Conservation (phyloP, 2,888 invertebrate species). For the Apeira syringaria region DNA sequence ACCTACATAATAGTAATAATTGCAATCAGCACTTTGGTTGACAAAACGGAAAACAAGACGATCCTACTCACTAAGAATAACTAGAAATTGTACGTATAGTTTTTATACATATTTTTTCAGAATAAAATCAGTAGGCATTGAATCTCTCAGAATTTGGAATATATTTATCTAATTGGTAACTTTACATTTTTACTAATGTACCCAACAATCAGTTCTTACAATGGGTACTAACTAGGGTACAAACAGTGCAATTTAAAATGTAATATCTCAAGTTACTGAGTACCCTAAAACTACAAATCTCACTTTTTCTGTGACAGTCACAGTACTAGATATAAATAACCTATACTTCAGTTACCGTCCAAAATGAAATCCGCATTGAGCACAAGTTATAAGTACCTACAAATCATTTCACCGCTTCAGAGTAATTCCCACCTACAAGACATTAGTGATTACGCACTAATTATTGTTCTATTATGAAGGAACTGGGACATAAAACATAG, state of each 20-base stretch:
- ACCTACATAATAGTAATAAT: slow-evolving; percentile 11
- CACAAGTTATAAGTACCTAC: slow-evolving; percentile 45
- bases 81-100: slow-evolving; percentile 24
- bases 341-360: slow-evolving; percentile 23
- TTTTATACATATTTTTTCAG: slow-evolving; percentile 41
- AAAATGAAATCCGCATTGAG: slow-evolving; percentile 32
- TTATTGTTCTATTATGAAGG: background rate
- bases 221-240: slow-evolving; percentile 20
- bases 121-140: slow-evolving; percentile 41
- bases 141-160: slow-evolving; percentile 46
- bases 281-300: slow-evolving; percentile 46
- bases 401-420: slow-evolving; percentile 23
- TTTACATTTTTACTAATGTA: slow-evolving; percentile 14
- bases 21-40: slow-evolving; percentile 13
- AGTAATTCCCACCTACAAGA: slow-evolving; percentile 5
- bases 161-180: slow-evolving; percentile 13
- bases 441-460: background rate
- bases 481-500: slow-evolving; percentile 2
- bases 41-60: slow-evolving; percentile 8
- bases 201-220: slow-evolving; percentile 20
- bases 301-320: slow-evolving; percentile 58
- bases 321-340: slow-evolving; percentile 41
- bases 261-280: slow-evolving; percentile 20
- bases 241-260: slow-evolving; percentile 21
- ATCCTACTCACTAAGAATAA: slow-evolving; percentile 18